Conservation (phyloP, 2,888 invertebrate genomes). For the Scaptomyza reducta region DNA sequence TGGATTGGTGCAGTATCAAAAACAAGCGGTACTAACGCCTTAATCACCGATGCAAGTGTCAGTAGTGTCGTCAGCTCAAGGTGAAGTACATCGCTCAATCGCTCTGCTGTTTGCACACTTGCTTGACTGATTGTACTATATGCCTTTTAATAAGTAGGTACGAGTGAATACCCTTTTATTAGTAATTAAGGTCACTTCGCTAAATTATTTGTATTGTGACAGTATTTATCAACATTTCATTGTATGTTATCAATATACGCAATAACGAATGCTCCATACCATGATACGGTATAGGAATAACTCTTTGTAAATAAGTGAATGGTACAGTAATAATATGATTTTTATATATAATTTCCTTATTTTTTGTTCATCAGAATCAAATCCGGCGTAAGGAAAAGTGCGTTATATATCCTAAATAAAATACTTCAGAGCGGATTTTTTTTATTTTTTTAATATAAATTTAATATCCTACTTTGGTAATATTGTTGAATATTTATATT, state of each 20-base stretch:
- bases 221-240: slow-evolving; percentile 35
- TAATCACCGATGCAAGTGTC: slow-evolving; percentile 49
- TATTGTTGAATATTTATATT: slow-evolving; percentile 32
- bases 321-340: no score
- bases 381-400: no score
- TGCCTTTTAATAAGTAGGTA: slow-evolving; percentile 1
- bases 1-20: slow-evolving; percentile 11
- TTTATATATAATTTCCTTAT: no score
- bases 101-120: slow-evolving; percentile 33
- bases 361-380: no score
- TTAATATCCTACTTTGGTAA: slow-evolving; percentile 13
- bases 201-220: slow-evolving; percentile 6
- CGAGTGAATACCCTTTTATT: slow-evolving; percentile 38
- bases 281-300: slow-evolving; percentile 1
- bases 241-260: slow-evolving; percentile 7
- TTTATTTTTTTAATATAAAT: neutral
- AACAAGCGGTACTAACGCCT: slow-evolving; percentile 31
- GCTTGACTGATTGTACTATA: slow-evolving; percentile 18
- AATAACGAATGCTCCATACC: neutral
- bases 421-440: neutral
- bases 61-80: slow-evolving; percentile 60
- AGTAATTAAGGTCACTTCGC: slow-evolving; percentile 44
- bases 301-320: no score
- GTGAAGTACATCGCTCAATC: slow-evolving; percentile 52
- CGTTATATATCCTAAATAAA: slow-evolving; percentile 2